Evolutionary conservation across 2,888 invertebrate species (phyloP), one percentile per base, ranked within the genome.

Genomic region (Dasypolia templi): DNA sequence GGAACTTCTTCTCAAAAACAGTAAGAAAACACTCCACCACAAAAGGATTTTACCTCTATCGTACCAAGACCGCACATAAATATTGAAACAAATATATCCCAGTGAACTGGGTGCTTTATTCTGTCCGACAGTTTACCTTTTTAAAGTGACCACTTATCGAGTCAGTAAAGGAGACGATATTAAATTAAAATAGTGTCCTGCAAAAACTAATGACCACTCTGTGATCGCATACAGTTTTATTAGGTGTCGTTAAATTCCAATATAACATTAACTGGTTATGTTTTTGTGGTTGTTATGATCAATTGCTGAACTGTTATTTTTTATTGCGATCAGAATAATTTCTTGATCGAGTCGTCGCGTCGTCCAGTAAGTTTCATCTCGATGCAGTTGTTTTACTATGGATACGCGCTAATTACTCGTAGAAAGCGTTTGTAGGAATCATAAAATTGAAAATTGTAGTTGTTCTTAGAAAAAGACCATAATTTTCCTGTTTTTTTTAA

Each of bases 221-320:
- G 49, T 80, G 66, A 67, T 72, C 59, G 64, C 35, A 66, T 64
- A 74, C 49, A n/a, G 76, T 81, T 83, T 83, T 86, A 84, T 86
- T 86, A 81, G 81, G 81, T 84, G 86, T 84, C 68, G 78, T 84
- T 86, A 86, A 77, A 77, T 83, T 75, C 77, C 79, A n/a, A 82
- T 82, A 73, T 69, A 79, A 64, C 46, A 79, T 75, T 82, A 44
- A 72, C 71, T 62, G 59, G 68, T 79, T 61, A 64, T 53, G 72
- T 86, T 86, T 84, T 83, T 83, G 61, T 82, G 51, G 64, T 66
- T 81, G 76, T 81, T 81, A 80, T 82, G 67, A 79, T 75, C 58
- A 73, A 72, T 71, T 85, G 63, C 22, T 62, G 70, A 61, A 55
- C 53, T 44, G 65, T 61, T 69, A 46, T 66, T 81, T 83, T 74